Conservation (phyloP, 2,797 vertebrate species). For the Alca torda region DNA sequence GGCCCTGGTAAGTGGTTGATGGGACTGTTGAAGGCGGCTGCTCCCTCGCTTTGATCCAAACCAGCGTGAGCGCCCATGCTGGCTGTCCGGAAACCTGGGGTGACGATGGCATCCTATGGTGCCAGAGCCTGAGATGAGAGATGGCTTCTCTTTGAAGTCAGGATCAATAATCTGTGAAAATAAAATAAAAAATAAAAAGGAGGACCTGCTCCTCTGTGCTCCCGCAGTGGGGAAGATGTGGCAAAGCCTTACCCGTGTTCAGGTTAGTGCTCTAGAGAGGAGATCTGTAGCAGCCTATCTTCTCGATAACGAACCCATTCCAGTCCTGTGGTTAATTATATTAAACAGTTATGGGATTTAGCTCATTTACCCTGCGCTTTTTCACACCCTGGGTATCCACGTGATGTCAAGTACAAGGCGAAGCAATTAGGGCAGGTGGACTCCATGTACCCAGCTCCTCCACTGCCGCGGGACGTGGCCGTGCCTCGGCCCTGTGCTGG, state of each 20-base stretch:
- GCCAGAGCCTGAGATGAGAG: neutral
- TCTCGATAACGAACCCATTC: neutral
- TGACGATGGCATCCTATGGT: neutral
- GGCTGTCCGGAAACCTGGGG: neutral
- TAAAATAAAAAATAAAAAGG: neutral
- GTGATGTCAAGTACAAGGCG: neutral
- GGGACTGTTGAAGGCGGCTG: neutral
- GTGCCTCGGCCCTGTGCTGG: neutral
- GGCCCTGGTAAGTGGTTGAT: neutral
- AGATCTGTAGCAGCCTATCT: neutral
- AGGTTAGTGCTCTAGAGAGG: neutral
- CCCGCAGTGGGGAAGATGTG: neutral
- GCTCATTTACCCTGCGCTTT: neutral
- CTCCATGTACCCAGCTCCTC: neutral
- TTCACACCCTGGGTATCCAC: neutral
- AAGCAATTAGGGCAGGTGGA: neutral
- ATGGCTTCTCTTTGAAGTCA: neutral
- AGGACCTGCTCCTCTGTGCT: neutral
- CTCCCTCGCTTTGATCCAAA: neutral
- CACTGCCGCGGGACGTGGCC: fast-evolving
- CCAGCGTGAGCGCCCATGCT: neutral
- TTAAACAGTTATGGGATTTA: neutral
- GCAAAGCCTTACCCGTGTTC: neutral
- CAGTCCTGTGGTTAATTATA: neutral
- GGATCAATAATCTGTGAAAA: neutral